Base-by-base conservation (phyloP, 2,797 vertebrate species). In the Geotrypetes seraphini region DNA sequence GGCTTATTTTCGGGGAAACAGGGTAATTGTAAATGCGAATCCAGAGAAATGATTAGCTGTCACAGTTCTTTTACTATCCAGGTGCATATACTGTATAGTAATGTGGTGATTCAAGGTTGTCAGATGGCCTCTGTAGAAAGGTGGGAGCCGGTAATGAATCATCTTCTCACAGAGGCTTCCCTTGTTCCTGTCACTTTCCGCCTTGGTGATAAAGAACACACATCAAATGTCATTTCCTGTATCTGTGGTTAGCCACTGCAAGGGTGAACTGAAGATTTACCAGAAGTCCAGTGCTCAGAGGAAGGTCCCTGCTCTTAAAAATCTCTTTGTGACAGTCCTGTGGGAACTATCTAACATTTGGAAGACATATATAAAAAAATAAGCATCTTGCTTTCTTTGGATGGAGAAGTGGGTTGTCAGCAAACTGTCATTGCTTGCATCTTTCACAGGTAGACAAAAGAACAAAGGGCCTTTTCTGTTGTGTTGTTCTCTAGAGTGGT, bases 221-320 rank as follows among this genome's bases (percentile, higher is more conserved):
- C 69, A 55, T 64, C 67, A 71, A 72, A 78, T 78, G 75, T 75
- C 75, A 78, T 71, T 78, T 80, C 73, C 77, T 75, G 72, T 71
- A 75, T 75, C 72, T 65, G 72, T 69, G 77, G 75, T 77, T 77
- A 77, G 75, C 77, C 77, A 55, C 73, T 57, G 60, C 66, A 66
- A 68, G n/a, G 64, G 66, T 66, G 69, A 67, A 75, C 71, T 73
- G 69, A 60, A 73, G 69, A 73, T 65, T 81, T 78, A 74, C 75
- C 75, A 75, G 77, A 78, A 77, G 59, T 61, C 61, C 54, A 62
- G 63, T 67, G 70, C 60, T 69, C 57, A 60, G 55, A 46, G 66
- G 54, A 50, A 52, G 48, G 47, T 55, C n/a, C 56, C 50, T 59
- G 41, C 53, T 67, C 75, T 68, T 72, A 68, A 70, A 66, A 67